phyloP scores from a whole-genome alignment of 64 coral and sea anemone genomes.

The Porites australiensis region DNA sequence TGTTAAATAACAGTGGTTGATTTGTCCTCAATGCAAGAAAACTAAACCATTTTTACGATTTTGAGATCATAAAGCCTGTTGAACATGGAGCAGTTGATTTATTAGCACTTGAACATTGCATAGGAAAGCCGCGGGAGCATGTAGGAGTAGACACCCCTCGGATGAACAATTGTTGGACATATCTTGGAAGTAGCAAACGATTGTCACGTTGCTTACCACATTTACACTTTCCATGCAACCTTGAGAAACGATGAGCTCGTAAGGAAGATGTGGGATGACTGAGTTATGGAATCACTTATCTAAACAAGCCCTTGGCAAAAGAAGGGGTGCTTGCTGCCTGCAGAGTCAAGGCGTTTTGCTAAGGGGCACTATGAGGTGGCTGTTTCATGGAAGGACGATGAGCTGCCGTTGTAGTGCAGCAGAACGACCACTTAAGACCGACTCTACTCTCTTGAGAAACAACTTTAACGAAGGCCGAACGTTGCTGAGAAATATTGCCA shows the following conservation, averaged over 20 bases:
- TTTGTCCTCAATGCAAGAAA: conserved; percentile 9
- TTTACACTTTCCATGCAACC: not conserved
- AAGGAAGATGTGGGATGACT: conserved; percentile 76
- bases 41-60: not conserved
- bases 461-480: conserved; percentile 2
- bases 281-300: conserved; percentile 25
- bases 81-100: conserved; percentile 52
- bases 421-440: conserved; percentile 29
- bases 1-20: conserved; percentile 19
- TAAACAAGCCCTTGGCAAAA: not conserved
- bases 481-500: conserved; percentile 56
- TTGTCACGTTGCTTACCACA: not conserved
- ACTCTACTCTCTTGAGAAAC: conserved; percentile 47
- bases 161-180: conserved; percentile 45
- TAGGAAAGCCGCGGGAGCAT: conserved; percentile 44
- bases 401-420: conserved; percentile 64
- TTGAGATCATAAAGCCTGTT: conserved; percentile 51
- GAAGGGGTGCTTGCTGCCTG: conserved; percentile 42
- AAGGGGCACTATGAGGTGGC: conserved; percentile 63
- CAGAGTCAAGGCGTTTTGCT: conserved; percentile 45
- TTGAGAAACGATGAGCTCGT: conserved; percentile 39
- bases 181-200: not conserved
- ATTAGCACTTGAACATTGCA: conserved; percentile 38
- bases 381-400: conserved; percentile 55
- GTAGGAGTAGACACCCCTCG: conserved; percentile 57